These are phyloP conservation scores for Callinectes sapidus DNA, from an alignment of 2,888 invertebrate genomes.

Conservation along the genomic window DNA sequence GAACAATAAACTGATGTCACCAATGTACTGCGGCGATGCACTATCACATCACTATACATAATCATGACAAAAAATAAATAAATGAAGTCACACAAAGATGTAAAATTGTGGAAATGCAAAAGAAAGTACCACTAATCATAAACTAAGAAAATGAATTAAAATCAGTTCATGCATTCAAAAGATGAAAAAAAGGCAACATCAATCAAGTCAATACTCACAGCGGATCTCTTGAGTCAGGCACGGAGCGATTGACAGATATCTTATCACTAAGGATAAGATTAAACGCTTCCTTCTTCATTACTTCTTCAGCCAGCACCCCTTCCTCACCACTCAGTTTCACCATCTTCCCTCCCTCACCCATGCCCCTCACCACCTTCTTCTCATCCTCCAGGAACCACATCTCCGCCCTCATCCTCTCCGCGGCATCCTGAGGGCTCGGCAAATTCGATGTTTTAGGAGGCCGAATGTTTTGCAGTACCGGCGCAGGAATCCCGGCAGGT, in stretches of 20 bases:
- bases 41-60: too few relatives aligned
- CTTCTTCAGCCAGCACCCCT: slow-evolving; percentile 80
- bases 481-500: slow-evolving; percentile 30
- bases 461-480: neutral
- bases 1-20: too few relatives aligned
- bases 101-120: neutral
- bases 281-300: slow-evolving; percentile 88
- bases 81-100: neutral
- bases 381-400: slow-evolving; percentile 62
- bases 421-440: slow-evolving; percentile 52
- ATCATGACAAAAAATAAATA: neutral
- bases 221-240: slow-evolving; percentile 81
- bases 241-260: slow-evolving; percentile 88
- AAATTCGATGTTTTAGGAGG: neutral
- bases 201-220: slow-evolving; percentile 75
- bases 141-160: neutral
- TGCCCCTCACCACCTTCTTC: slow-evolving; percentile 73
- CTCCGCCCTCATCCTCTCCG: slow-evolving; percentile 54
- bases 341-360: slow-evolving; percentile 85
- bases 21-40: too few relatives aligned
- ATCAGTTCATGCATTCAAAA: neutral
- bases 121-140: neutral
- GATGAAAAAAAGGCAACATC: too few relatives aligned
- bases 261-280: slow-evolving; percentile 92
- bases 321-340: slow-evolving; percentile 83